Evolutionary conservation across 2,888 invertebrate species (phyloP).

Genomic region (Catocala sponsa): DNA sequence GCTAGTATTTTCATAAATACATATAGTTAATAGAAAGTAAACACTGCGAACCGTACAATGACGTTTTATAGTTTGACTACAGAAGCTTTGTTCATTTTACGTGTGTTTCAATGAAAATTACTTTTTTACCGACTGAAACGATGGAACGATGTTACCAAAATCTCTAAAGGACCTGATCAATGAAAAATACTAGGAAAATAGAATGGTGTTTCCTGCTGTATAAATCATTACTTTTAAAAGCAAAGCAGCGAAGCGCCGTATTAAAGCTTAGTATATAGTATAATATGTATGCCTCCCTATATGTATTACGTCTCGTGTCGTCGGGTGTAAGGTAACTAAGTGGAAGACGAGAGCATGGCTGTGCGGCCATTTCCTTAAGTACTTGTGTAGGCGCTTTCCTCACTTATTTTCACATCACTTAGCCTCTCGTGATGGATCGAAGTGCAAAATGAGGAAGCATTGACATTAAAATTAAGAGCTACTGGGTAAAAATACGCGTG

Average conservation of each 20-base stretch:
- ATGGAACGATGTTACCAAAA: no score
- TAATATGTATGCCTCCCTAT: background rate
- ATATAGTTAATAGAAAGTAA: no score
- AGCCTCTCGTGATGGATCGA: slow-evolving; percentile 7
- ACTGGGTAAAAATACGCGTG: background rate
- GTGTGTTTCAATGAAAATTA: no score
- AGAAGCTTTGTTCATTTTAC: no score
- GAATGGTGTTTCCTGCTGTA: no score
- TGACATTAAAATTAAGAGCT: background rate
- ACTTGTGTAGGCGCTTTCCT: slow-evolving; percentile 27
- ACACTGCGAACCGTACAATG: no score
- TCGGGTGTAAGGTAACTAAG: slow-evolving; percentile 42
- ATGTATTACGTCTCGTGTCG: slow-evolving; percentile 19
- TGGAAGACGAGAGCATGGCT: slow-evolving; percentile 29
- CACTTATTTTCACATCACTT: slow-evolving; percentile 29
- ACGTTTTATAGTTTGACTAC: no score
- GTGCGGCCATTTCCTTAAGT: slow-evolving; percentile 42
- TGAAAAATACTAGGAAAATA: no score
- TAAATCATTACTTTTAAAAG: no score
- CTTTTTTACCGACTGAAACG: no score
- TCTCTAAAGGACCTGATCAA: no score
- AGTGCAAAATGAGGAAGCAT: background rate
- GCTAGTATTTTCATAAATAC: no score
- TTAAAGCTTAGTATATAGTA: background rate
- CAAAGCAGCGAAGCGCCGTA: background rate